Base-by-base conservation (phyloP, 1,140 invertebrate genomes). In the Luehdorfia chinensis region DNA sequence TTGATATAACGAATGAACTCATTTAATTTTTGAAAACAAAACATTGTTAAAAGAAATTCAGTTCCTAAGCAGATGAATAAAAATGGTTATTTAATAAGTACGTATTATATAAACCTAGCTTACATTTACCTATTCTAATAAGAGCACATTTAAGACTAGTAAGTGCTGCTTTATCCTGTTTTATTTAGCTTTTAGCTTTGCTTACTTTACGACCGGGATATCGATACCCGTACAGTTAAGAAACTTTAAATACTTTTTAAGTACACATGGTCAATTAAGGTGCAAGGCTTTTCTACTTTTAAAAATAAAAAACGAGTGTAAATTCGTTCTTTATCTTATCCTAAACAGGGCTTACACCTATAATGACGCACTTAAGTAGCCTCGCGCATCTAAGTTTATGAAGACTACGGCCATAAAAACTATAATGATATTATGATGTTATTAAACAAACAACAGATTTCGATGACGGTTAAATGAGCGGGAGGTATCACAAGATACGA, bases 241-340 rank as follows among this genome's bases (percentile, higher is more conserved):
- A 51, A 56, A 55, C 50, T 9, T 60, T 67, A 66, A 69, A 74
- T 68, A 67, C 56, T 58, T 64, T 71, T 70, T 58, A 68, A 70
- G 65, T 64, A 68, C 56, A 47, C 43, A 34, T 36, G 66, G 66
- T 64, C 66, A 69, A 77, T 77, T 79, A 77, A 65, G 63, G 63
- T 55, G 64, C 68, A 75, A 74, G 66, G 62, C 49, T 64, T 65
- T 64, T 50, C 34, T 36, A 28, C 50, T 44, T 65, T 58, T 57
- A 66, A 65, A 66, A 66, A 62, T 66, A 64, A 54, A 50, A 70
- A 50, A 46, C 50, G 48, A 51, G 52, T 52, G 59, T 68, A 71
- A 72, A 73, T 66, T 55, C 33, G 9, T 11, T 34, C 46, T 56
- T 70, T 74, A 83, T 83, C 74, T 83, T 71, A 78, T 76, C 77